Conservation (phyloP, 2,888 invertebrate genomes). For the Cotesia congregata region DNA sequence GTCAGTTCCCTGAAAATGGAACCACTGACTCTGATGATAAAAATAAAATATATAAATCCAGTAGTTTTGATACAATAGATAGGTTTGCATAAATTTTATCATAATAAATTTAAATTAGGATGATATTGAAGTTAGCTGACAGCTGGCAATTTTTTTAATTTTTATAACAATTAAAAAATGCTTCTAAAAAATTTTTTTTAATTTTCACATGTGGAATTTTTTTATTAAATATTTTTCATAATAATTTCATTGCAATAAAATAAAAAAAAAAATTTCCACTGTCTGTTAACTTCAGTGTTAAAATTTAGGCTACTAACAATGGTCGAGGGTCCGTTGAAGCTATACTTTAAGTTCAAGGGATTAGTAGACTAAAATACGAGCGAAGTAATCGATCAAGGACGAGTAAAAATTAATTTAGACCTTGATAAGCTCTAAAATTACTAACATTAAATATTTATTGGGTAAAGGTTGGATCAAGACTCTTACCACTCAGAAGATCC, state of each 20-base stretch:
- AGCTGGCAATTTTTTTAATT: no score
- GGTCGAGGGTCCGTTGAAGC: background rate
- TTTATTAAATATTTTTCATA: no score
- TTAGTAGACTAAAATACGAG: background rate
- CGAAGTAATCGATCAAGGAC: background rate
- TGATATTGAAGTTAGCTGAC: no score
- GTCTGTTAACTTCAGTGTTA: no score
- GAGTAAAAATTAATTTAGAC: background rate
- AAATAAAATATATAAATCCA: conserved; percentile 52
- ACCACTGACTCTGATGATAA: conserved; percentile 51
- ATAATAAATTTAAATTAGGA: background rate
- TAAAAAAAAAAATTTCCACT: no score
- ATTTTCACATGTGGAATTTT: no score
- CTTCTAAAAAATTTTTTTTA: no score
- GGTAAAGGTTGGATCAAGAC: conserved; percentile 55
- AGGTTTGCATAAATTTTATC: conserved; percentile 12
- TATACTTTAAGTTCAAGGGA: background rate
- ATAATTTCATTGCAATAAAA: no score
- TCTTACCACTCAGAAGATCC: conserved; percentile 54
- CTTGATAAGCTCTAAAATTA: conserved; percentile 8
- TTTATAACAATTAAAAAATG: no score
- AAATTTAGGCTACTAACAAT: background rate
- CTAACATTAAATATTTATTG: conserved; percentile 21
- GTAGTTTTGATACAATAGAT: conserved; percentile 57
- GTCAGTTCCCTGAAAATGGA: conserved; percentile 48